Evolutionary conservation across 2,888 invertebrate genomes (phyloP).

Genomic region (Agrochola circellaris): DNA sequence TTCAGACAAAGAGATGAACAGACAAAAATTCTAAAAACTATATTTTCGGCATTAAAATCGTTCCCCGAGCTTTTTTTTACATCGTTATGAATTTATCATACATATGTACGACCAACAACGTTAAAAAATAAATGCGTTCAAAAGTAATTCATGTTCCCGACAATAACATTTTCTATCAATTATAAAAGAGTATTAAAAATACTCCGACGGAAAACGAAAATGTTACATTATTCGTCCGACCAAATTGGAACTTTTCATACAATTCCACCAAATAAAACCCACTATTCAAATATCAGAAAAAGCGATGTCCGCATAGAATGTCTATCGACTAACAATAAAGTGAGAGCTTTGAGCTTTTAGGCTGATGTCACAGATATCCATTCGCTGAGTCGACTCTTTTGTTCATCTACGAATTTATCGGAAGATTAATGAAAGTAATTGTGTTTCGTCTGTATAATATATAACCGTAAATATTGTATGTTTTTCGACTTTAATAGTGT

Average conservation of each 20-base stretch:
- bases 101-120: neutral
- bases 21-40: too few relatives aligned
- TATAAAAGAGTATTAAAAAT: conserved; percentile 14
- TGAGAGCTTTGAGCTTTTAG: conserved; percentile 59
- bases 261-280: conserved; percentile 32
- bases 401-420: conserved; percentile 61
- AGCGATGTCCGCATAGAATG: conserved; percentile 41
- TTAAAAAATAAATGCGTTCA: conserved; percentile 11
- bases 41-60: too few relatives aligned
- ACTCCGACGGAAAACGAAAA: conserved; percentile 20
- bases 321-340: conserved; percentile 64
- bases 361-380: conserved; percentile 64
- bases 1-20: too few relatives aligned
- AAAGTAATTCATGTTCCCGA: conserved; percentile 16
- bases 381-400: conserved; percentile 62
- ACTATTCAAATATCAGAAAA: conserved; percentile 59
- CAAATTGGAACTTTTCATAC: conserved; percentile 42
- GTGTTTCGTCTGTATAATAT: conserved; percentile 48
- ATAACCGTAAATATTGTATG: conserved; percentile 12
- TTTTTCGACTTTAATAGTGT: neutral
- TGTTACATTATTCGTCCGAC: conserved; percentile 17
- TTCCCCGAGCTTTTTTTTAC: too few relatives aligned
- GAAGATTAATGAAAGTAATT: conserved; percentile 64
- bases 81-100: too few relatives aligned
- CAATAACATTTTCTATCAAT: conserved; percentile 23